phyloP scores from a whole-genome alignment of 1,140 invertebrate species.

The Arctopsyche grandis region DNA sequence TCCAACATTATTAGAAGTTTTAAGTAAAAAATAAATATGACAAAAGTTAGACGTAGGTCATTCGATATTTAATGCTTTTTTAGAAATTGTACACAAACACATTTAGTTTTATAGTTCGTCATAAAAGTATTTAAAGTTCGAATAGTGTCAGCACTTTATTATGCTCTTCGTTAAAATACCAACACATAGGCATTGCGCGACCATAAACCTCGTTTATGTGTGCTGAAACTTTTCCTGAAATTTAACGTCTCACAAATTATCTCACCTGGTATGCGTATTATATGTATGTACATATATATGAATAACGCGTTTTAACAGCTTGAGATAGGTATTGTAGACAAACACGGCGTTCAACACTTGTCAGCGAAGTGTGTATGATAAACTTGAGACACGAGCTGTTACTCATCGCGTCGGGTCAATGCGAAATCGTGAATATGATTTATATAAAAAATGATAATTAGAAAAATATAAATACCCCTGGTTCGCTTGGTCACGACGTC shows the following conservation, averaged over 20 bases:
- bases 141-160: too few relatives aligned
- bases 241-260: neutral
- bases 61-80: neutral
- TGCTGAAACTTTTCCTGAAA: too few relatives aligned
- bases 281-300: neutral
- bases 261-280: neutral
- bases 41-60: too few relatives aligned
- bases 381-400: slow-evolving; percentile 28
- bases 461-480: slow-evolving; percentile 28
- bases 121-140: slow-evolving; percentile 13
- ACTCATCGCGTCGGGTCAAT: slow-evolving; percentile 34
- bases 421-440: slow-evolving; percentile 34
- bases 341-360: slow-evolving; percentile 16
- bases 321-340: neutral
- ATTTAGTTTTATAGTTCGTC: slow-evolving; percentile 21
- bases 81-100: neutral
- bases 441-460: slow-evolving; percentile 40
- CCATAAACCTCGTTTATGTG: neutral
- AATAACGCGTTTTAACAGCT: too few relatives aligned
- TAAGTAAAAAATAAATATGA: too few relatives aligned
- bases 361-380: slow-evolving; percentile 16
- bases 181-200: neutral
- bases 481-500: slow-evolving; percentile 13
- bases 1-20: too few relatives aligned
- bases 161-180: neutral